Evolutionary conservation across 2,113 vertebrate genomes (phyloP).

Genomic region (Pelobates fuscus): DNA sequence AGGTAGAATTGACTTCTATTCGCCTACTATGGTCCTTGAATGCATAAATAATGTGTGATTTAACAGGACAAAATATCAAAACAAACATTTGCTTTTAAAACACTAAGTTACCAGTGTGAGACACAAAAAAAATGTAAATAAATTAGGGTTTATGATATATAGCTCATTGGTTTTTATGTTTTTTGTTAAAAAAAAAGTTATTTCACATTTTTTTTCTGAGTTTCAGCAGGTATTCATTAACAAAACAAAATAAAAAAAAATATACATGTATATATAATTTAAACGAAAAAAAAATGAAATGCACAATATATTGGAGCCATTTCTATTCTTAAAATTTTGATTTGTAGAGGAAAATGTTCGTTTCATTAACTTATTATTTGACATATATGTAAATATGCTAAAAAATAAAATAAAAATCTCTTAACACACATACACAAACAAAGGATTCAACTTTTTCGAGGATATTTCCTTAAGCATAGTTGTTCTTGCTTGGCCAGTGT

Average conservation of each 20-base stretch:
- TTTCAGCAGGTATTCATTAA: background rate
- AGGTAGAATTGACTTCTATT: too few species aligned
- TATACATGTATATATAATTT: background rate
- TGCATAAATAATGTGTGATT: background rate
- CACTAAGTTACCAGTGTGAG: background rate
- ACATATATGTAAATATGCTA: slow-evolving; percentile 2
- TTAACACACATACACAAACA: slow-evolving; percentile 11
- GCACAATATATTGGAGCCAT: background rate
- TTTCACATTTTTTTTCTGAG: background rate
- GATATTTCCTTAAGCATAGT: background rate
- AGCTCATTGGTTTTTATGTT: too few species aligned
- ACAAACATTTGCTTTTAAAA: background rate
- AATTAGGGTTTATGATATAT: background rate
- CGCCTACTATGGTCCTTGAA: too few species aligned
- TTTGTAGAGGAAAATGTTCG: background rate
- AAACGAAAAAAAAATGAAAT: background rate
- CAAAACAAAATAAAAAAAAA: background rate
- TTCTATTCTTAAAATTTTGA: background rate
- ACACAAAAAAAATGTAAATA: background rate
- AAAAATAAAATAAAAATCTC: slow-evolving; percentile 36
- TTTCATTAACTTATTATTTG: background rate
- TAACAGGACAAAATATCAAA: background rate
- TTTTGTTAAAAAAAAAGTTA: background rate
- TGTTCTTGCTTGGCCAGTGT: slow-evolving; percentile 26
- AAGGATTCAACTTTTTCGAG: background rate